Evolutionary conservation across 64 coral and sea anemone genomes (phyloP), one percentile per base, ranked within the genome.

Genomic region (Anthopleura sola): DNA sequence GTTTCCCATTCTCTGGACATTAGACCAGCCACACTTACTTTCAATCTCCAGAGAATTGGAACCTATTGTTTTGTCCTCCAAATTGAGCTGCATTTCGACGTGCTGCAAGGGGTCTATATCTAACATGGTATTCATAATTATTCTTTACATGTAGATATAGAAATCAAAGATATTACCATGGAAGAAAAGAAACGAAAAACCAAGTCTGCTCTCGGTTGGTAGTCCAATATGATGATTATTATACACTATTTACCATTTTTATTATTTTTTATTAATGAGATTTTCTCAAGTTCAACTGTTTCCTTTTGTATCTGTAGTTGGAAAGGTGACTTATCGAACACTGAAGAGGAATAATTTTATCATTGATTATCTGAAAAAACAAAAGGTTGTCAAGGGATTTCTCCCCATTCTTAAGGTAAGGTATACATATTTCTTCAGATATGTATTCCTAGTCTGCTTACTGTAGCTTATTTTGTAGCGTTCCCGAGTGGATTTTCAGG

Each of bases 291-390:
- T 33, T 71, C 12, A 28, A 15, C 12, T 53, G 1, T 53, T 53
- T 12, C 66, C 66, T 0, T 71, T 71, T 71, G n/a, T 32, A 5
- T 3, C 31, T 71, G 10, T 32, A 71, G 66, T 29, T 71, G 66
- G 66, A 3, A 71, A 71, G 66, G 66, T 71, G 1, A 71, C 78
- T 32, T 81, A 81, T 29, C 78, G 78, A 48, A 81, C 11, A n/a
- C 49, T 81, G 37, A 81, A 81, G 49, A 81, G 78, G 49, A 81
- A 81, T 6, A 81, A 38, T 15, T 48, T 31, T 48, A 53, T 81
- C 16, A n/a, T 81, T n/a, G 78, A 81, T 12, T 81, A 11, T 53
- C 39, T 81, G 37, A 44, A 81, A 53, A 81, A 40, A 36, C 19
- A 81, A n/a, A 81, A 81, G 16, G 26, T 81, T 28, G 38, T 46